Evolutionary conservation across 2,113 vertebrate genomes (phyloP).

Genomic region (Progne subis): DNA sequence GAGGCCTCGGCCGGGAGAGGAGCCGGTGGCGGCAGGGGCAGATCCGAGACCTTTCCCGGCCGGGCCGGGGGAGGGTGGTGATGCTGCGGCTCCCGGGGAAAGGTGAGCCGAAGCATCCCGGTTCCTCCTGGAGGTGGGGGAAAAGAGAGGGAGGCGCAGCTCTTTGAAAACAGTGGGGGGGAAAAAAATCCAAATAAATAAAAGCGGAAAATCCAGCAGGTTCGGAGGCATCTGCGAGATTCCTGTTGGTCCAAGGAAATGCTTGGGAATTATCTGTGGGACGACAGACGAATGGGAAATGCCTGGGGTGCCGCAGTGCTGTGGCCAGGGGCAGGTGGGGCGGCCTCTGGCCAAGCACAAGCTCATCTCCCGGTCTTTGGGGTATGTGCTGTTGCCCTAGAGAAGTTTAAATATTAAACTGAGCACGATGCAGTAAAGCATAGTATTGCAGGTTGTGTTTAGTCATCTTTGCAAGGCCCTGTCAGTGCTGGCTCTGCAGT

Average conservation of each 20-base stretch:
- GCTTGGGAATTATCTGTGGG: background rate
- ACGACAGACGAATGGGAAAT: background rate
- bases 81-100: background rate
- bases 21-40: too few species aligned
- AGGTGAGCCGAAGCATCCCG: background rate
- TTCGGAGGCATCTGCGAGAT: background rate
- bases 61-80: too few species aligned
- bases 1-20: background rate
- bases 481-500: background rate
- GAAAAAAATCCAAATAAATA: background rate
- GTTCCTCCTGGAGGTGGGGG: background rate
- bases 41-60: background rate
- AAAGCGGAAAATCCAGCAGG: background rate
- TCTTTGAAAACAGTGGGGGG: background rate
- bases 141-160: too few species aligned
- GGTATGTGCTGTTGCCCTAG: fast-evolving
- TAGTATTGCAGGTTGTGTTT: background rate
- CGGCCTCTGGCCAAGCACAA: fast-evolving
- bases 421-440: fast-evolving
- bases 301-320: background rate
- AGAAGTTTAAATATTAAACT: background rate
- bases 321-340: background rate
- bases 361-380: background rate
- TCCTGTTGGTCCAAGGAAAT: background rate
- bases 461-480: background rate